Evolutionary conservation across 2,888 invertebrate genomes (phyloP).

Genomic region (Adelognathus sp.): DNA sequence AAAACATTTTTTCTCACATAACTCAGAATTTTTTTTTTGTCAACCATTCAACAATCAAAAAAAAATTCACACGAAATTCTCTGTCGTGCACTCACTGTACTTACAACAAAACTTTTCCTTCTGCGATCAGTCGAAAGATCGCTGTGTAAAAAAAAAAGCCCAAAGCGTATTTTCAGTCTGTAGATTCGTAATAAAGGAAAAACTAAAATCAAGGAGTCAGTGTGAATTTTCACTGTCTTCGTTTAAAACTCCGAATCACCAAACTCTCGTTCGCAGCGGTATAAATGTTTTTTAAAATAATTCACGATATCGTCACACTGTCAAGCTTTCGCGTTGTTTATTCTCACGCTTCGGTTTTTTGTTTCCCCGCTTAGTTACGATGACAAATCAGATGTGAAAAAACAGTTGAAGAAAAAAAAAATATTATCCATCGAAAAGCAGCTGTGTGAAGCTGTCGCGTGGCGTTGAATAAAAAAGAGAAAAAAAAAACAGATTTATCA

Average conservation of each 20-base stretch:
- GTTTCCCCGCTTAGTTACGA: not conserved
- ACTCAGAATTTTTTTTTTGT: too few relatives aligned
- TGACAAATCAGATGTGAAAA: slow-evolving; percentile 5
- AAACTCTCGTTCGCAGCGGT: not conserved
- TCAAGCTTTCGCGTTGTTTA: not conserved
- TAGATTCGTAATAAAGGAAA: slow-evolving; percentile 12
- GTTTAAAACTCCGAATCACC: not conserved
- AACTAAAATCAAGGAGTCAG: not conserved
- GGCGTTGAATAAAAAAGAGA: not conserved
- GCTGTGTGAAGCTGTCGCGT: not conserved
- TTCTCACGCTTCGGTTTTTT: not conserved
- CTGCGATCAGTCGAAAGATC: not conserved
- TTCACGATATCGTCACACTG: not conserved
- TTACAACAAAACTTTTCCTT: not conserved
- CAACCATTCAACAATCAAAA: too few relatives aligned
- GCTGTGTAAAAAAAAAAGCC: not conserved
- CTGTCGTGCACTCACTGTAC: not conserved
- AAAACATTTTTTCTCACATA: too few relatives aligned
- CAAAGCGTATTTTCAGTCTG: not conserved
- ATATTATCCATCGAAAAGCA: not conserved
- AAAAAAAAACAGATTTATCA: not conserved
- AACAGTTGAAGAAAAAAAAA: not conserved
- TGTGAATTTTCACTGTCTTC: not conserved
- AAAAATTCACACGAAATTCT: not conserved
- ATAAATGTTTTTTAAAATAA: slow-evolving; percentile 17